These are phyloP conservation scores for Epirrhoe tristata DNA, from an alignment of 2,888 invertebrate species.

Conservation along the genomic window DNA sequence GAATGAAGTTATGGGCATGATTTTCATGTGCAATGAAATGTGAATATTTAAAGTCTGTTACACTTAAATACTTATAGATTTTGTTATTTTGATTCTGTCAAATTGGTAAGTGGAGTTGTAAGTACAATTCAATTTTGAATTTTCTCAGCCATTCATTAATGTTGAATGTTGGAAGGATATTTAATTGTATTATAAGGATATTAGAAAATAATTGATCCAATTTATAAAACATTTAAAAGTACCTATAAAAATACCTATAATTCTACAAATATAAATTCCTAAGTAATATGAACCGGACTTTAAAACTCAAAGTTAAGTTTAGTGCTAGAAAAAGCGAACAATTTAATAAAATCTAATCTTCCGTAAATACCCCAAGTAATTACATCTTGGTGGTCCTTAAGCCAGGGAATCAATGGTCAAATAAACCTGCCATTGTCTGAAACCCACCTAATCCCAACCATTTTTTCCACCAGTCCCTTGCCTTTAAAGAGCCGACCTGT, in stretches of 20 bases:
- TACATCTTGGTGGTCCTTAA: slow-evolving; percentile 48
- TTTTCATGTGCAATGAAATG: slow-evolving; percentile 50
- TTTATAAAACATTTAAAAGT: too few species aligned
- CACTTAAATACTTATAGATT: not conserved
- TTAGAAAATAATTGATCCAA: too few species aligned
- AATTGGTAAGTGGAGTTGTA: too few species aligned
- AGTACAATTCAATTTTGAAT: too few species aligned
- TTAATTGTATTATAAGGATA: too few species aligned
- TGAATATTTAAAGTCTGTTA: slow-evolving; percentile 41
- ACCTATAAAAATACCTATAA: too few species aligned
- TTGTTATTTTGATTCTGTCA: not conserved
- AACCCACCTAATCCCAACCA: slow-evolving; percentile 46
- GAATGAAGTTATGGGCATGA: slow-evolving; percentile 37
- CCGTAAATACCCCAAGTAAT: slow-evolving; percentile 34
- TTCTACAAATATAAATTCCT: too few species aligned
- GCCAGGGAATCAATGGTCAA: slow-evolving; percentile 47
- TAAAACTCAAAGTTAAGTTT: too few species aligned
- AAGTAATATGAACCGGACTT: too few species aligned
- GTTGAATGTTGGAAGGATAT: too few species aligned
- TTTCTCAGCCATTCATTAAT: too few species aligned
- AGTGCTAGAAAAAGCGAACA: slow-evolving; percentile 4
- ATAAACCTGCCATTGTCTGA: slow-evolving; percentile 53
- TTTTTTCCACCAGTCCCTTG: slow-evolving; percentile 27
- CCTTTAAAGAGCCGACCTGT: slow-evolving; percentile 30
- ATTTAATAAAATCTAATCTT: slow-evolving; percentile 19